Evolutionary conservation across 2,888 invertebrate genomes (phyloP).

Genomic region (Bombylius discolor): DNA sequence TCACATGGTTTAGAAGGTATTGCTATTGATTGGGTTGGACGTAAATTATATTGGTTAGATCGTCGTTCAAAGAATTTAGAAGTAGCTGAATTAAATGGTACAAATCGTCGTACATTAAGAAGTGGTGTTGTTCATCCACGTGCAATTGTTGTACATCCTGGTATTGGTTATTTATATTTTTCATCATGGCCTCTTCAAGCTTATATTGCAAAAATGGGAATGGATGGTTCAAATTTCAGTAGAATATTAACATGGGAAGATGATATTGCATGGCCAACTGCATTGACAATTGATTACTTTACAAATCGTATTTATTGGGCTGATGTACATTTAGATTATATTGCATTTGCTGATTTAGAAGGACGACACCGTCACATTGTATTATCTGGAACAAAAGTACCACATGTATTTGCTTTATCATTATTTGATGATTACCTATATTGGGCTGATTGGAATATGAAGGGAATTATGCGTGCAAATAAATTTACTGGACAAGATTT

Average conservation of each 20-base stretch:
- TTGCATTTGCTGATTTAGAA: constrained; percentile 87
- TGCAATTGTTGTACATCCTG: constrained; percentile 89
- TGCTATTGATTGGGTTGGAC: constrained; percentile 90
- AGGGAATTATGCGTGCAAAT: constrained; percentile 79
- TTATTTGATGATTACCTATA: constrained; percentile 87
- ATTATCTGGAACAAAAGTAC: constrained; percentile 66
- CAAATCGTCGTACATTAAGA: constrained; percentile 76
- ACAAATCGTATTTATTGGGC: constrained; percentile 94
- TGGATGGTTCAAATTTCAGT: constrained; percentile 89
- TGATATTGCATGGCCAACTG: constrained; percentile 98
- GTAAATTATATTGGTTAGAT: constrained; percentile 96
- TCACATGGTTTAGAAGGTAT: constrained; percentile 96
- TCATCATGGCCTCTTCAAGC: constrained; percentile 94
- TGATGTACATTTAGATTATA: constrained; percentile 95
- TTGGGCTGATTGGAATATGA: constrained; percentile 98
- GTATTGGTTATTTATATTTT: constrained; percentile 84
- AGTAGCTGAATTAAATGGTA: constrained; percentile 87
- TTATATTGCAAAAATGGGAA: constrained; percentile 90
- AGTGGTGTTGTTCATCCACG: constrained; percentile 86
- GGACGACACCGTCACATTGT: constrained; percentile 76
- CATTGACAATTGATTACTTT: constrained; percentile 90
- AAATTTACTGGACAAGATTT: constrained; percentile 77
- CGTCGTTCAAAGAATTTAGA: constrained; percentile 89
- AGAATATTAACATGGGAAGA: constrained; percentile 83
- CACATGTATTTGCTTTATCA: constrained; percentile 90